Conservation (phyloP, 2,113 vertebrate genomes). For the Lanius collurio region DNA sequence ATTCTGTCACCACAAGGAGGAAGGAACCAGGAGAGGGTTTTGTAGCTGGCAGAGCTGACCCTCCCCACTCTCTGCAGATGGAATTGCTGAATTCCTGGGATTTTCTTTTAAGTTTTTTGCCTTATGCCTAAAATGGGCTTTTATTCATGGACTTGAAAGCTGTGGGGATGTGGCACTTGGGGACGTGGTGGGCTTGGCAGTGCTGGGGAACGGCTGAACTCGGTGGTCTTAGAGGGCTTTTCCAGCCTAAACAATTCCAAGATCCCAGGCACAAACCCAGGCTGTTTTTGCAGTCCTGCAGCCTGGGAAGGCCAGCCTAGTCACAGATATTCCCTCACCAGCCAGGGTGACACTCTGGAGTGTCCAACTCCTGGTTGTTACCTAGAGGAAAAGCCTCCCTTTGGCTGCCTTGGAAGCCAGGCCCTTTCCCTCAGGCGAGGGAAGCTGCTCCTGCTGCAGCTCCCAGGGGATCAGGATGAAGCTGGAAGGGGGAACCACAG, state of each 20-base stretch:
- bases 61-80: not conserved
- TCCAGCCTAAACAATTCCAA: not conserved
- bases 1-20: not conserved
- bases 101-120: not conserved
- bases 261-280: not conserved
- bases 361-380: not conserved
- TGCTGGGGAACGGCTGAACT: not conserved
- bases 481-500: not conserved
- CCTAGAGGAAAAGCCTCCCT: not conserved
- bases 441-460: not conserved
- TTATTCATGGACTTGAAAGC: not conserved
- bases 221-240: not conserved
- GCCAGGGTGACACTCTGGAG: not conserved
- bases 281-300: not conserved
- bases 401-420: not conserved
- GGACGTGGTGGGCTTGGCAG: not conserved
- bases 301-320: not conserved
- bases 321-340: rapidly evolving
- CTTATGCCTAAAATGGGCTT: not conserved
- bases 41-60: not conserved
- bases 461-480: not conserved
- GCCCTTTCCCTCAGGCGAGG: not conserved
- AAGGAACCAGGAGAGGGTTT: not conserved
- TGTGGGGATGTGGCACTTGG: not conserved
- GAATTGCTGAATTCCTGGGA: not conserved